Base-by-base conservation (phyloP, 2,888 invertebrate genomes). In the Danaus chrysippus region DNA sequence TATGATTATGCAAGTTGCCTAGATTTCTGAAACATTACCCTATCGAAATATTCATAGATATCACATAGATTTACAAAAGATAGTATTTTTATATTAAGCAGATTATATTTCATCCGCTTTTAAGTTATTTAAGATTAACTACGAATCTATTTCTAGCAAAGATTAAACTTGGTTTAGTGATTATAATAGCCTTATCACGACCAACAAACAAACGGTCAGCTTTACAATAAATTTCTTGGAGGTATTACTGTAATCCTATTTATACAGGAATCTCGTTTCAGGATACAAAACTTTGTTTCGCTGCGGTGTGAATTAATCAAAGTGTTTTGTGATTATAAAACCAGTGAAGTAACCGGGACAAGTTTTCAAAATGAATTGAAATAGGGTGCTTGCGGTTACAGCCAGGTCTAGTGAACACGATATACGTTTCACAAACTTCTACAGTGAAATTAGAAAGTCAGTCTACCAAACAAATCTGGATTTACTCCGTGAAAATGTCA, bases 401-500 rank as follows among this genome's bases (percentile, higher is more conserved):
- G 76, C 72, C 86, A 84, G 84, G 82, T 82, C 84, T 82, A 86
- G 74, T 76, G 81, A 78, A 90, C 90, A 89, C 83, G 83, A 84
- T 83, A 88, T 88, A 87, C 88, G 86, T 90, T 90, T 89, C 85
- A 89, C 82, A 85, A 89, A 90, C 84, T 90, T 90, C 84, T 79
- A 76, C 73, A 75, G 71, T 73, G 77, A 85, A 89, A 89, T 90
- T 90, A 90, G 87, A 84, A 88, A 91, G 89, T 87, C 90, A 88
- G 83, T 86, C 82, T 69, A 68, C 71, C 74, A 75, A 76, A 84
- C 87, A 87, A 87, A 89, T 89, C 86, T 82, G 88, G 86, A 84
- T 86, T 89, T 86, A 83, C 81, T 82, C 78, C 76, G 80, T 84
- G 86, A 71, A 80, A 86, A 83, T 87, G 86, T 85, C 86, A 84